Evolutionary conservation across 2,888 invertebrate species (phyloP), one percentile per base, ranked within the genome.

Genomic region (Pandemis corylana): DNA sequence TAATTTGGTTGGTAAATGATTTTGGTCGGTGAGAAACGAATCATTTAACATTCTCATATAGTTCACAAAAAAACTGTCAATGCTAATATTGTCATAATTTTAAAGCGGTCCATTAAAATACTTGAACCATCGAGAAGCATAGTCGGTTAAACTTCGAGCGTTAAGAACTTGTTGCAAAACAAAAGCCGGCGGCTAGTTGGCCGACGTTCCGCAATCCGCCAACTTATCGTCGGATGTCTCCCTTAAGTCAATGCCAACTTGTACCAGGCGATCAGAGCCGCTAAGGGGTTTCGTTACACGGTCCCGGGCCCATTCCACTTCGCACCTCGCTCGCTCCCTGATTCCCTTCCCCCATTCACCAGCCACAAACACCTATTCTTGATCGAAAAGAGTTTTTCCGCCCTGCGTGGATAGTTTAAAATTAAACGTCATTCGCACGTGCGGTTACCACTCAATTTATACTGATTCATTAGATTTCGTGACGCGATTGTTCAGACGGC

Each of bases 181-280:
- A 71, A 71, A 67, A 53, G 67, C 70, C 70, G 75, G 53, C 75
- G 75, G 75, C 67, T 67, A 67, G 67, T 70, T 51, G 69, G 44
- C 42, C 53, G 75, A 75, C 44, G 28, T 5, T 28, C 41, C 44
- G 74, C 79, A 81, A 85, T 84, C 84, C 82, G 77, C 76, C 83
- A 81, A 84, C 84, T 85, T 85, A 84, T 87, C 87, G 85, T 82
- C 81, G 78, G 82, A 85, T 84, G 83, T 84, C 89, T 90, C 85
- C 86, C 86, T 86, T 87, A 88, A 93, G 90, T 94, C 94, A 94
- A 94, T 94, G 94, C 94, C 94, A 94, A 94, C 89, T 92, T 88
- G 87, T 91, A 94, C 94, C 85, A 94, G 93, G 94, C 82, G 77
- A 70, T 44, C 86, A 91, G 84, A 83, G 77, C 56, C 59, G 72